A percentile compares a stretch with the other conserved stretches of the same genome.
These are phyloP conservation scores for Atlantisia rogersi DNA, from an alignment of 2,113 vertebrate genomes.

Conservation along the genomic window DNA sequence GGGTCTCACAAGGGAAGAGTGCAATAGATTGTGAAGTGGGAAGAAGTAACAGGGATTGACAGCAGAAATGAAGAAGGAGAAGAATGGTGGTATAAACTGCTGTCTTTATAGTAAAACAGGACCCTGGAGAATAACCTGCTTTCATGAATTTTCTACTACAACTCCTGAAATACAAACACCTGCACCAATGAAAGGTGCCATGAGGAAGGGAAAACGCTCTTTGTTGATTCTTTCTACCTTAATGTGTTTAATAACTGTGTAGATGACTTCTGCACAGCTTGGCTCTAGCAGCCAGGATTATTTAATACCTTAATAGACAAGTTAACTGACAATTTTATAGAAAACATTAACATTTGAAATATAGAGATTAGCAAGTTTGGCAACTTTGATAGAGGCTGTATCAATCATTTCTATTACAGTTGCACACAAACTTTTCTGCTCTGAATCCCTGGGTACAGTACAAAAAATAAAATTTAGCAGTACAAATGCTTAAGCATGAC, in stretches of 20 bases:
- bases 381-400: constrained; percentile 4
- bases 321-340: constrained; percentile 18
- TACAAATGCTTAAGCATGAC: constrained; percentile 10
- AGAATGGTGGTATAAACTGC: not conserved
- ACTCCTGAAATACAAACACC: not conserved
- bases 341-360: constrained; percentile 35
- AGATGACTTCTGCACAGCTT: constrained; percentile 11
- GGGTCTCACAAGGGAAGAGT: not conserved
- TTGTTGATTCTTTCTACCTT: not conserved
- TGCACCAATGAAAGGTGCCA: not conserved
- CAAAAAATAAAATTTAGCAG: constrained; percentile 37
- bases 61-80: not conserved
- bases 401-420: constrained; percentile 18
- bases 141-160: not conserved
- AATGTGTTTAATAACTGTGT: not conserved
- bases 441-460: not conserved
- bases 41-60: not conserved
- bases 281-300: not conserved
- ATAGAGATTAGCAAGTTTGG: constrained; percentile 8
- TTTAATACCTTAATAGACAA: constrained; percentile 18
- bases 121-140: constrained; percentile 1
- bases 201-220: not conserved
- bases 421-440: not conserved
- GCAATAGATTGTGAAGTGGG: not conserved
- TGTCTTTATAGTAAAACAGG: not conserved